phyloP scores from a whole-genome alignment of 2,797 vertebrate genomes.

The Aplochiton taeniatus region DNA sequence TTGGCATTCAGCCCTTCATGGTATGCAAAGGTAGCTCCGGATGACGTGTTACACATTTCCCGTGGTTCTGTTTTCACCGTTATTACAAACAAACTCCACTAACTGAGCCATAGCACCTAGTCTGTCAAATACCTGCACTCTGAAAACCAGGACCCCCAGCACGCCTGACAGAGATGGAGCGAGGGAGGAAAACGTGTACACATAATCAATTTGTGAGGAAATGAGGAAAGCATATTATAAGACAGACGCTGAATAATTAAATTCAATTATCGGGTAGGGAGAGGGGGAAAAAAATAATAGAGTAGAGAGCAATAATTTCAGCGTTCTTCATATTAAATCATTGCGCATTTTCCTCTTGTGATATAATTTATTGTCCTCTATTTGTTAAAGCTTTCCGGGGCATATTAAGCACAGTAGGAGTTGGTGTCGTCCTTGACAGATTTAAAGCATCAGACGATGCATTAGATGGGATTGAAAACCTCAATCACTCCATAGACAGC shows the following conservation, averaged over 20 bases:
- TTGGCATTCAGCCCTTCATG: too few relatives aligned
- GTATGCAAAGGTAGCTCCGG: too few relatives aligned
- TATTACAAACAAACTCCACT: too few relatives aligned
- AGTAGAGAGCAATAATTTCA: conserved; percentile 66
- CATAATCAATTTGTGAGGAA: conserved; percentile 71
- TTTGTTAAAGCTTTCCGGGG: conserved; percentile 55
- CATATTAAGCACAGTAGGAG: conserved; percentile 39
- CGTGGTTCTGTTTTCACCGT: too few relatives aligned
- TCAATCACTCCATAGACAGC: conserved; percentile 59
- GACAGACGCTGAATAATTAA: conserved; percentile 75
- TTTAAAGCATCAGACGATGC: conserved; percentile 61
- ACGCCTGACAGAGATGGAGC: conserved; percentile 43
- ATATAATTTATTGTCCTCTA: conserved; percentile 57
- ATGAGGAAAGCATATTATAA: conserved; percentile 73
- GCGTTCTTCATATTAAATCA: conserved; percentile 60
- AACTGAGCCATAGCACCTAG: too few relatives aligned
- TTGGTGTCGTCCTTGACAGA: conserved; percentile 41
- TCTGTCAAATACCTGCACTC: too few relatives aligned
- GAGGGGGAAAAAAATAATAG: conserved; percentile 62
- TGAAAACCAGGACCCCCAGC: not conserved
- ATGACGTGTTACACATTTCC: too few relatives aligned
- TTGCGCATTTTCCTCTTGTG: conserved; percentile 53
- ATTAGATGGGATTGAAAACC: conserved; percentile 62
- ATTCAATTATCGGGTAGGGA: conserved; percentile 69
- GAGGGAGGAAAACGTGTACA: conserved; percentile 45